Conservation (phyloP, 2,113 vertebrate species). For the Urocitellus parryii region DNA sequence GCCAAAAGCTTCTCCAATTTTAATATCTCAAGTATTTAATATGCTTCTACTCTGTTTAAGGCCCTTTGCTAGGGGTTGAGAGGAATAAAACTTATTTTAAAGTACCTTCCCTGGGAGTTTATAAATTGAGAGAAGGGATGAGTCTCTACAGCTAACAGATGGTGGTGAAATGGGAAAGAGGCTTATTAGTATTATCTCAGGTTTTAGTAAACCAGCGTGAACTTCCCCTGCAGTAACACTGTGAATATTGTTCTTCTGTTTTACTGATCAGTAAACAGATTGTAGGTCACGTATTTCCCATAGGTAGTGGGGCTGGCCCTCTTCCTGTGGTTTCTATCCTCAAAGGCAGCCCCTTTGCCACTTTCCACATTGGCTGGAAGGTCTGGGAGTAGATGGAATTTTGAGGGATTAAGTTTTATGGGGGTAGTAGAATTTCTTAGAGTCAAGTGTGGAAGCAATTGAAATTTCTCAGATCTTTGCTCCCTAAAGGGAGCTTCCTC, state of each 20-base stretch:
- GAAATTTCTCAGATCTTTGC: not conserved
- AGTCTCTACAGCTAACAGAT: slow-evolving; percentile 31
- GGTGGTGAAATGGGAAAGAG: not conserved
- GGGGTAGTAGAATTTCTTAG: not conserved
- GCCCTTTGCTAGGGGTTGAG: not conserved
- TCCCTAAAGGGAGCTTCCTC: not conserved
- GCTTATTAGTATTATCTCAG: not conserved
- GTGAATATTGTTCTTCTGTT: not conserved
- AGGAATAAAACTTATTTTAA: slow-evolving; percentile 6
- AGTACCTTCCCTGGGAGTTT: not conserved
- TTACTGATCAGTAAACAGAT: not conserved
- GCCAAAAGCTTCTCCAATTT: not conserved
- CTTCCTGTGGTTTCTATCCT: not conserved
- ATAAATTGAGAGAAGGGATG: slow-evolving; percentile 5
- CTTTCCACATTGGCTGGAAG: not conserved
- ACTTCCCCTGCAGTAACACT: not conserved
- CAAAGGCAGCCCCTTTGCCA: not conserved
- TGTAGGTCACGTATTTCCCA: not conserved
- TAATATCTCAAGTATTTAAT: not conserved
- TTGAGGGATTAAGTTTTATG: not conserved
- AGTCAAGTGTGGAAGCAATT: not conserved
- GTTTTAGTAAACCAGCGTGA: not conserved
- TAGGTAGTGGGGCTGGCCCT: not conserved
- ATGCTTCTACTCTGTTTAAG: not conserved
- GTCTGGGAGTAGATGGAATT: not conserved